Percentiles rank a stretch among this genome's conserved stretches.
These are phyloP conservation scores for Perca flavescens DNA, from an alignment of 2,113 vertebrate genomes.

Conservation along the genomic window DNA sequence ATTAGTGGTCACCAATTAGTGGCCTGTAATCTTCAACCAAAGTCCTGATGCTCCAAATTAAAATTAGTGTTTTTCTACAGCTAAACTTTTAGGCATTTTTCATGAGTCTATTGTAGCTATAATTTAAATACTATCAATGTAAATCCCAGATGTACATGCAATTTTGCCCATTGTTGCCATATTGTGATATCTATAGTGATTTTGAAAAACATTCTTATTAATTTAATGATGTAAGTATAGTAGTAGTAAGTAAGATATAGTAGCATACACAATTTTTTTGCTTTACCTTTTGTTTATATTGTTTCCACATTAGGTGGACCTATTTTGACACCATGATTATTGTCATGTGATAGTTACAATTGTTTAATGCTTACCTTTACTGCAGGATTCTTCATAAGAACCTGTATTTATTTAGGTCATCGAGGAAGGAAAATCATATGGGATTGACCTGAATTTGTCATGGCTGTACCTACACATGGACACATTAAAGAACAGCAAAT, in stretches of 20 bases:
- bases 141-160: neutral
- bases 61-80: neutral
- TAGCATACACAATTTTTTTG: neutral
- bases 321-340: neutral
- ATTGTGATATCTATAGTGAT: neutral
- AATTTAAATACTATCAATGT: neutral
- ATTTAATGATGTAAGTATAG: too few species aligned
- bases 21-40: neutral
- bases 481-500: neutral
- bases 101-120: neutral
- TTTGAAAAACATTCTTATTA: neutral
- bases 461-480: neutral
- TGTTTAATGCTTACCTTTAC: neutral
- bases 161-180: neutral
- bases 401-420: neutral
- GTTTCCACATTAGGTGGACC: neutral
- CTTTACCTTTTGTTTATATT: neutral
- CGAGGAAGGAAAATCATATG: neutral
- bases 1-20: neutral
- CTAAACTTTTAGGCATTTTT: neutral
- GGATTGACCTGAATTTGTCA: neutral
- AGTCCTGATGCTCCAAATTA: conserved; percentile 7
- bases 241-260: neutral
- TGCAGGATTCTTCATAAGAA: neutral
- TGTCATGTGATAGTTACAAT: neutral